Evolutionary conservation across 2,888 invertebrate species (phyloP), one percentile per base, ranked within the genome.

Genomic region (Phorcus lineatus): DNA sequence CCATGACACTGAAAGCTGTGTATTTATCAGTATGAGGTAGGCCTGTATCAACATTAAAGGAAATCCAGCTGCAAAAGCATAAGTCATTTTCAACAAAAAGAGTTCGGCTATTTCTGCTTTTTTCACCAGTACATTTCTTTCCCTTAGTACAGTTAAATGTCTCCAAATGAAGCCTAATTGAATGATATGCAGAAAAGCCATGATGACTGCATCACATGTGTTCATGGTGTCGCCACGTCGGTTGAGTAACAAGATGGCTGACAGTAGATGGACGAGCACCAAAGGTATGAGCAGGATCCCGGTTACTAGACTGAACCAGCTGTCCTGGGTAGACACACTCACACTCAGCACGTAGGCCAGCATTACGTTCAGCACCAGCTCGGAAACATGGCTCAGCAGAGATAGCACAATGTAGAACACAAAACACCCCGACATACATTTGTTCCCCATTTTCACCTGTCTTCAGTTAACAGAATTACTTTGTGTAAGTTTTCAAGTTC

Each of bases 41-140:
- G 96, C 93, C 90, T 97, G 97, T 17, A 97, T 94, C 3, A 97
- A 94, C 81, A 97, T 93, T 96, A 97, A 96, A 0, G 97, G 97
- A 9, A 97, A 96, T 19, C 97, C 97, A 92, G 97, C 96, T 90
- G 96, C 95, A 93, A 97, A 97, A 19, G 96, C 97, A 93, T 97
- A 97, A 55, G 97, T 95, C 85, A 97, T 93, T 2, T 97, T 94
- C 31, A 97, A 94, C 94, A 97, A 96, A 89, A 96, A 95, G 74
- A 95, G 89, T 88, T 95, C 95, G 19, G 95, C 91, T 0, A 95
- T 94, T 95, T 97, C 97, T 89, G 96, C 96, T 91, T 97, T 97
- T 19, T 97, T 97, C 84, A 96, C 95, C 79, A 96, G 93, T 86
- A 97, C 93, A 90, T 97, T 96, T 6, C 97, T 96, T 11, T 97